Evolutionary conservation across 2,888 invertebrate genomes (phyloP).

Genomic region (Dynastes tityus): DNA sequence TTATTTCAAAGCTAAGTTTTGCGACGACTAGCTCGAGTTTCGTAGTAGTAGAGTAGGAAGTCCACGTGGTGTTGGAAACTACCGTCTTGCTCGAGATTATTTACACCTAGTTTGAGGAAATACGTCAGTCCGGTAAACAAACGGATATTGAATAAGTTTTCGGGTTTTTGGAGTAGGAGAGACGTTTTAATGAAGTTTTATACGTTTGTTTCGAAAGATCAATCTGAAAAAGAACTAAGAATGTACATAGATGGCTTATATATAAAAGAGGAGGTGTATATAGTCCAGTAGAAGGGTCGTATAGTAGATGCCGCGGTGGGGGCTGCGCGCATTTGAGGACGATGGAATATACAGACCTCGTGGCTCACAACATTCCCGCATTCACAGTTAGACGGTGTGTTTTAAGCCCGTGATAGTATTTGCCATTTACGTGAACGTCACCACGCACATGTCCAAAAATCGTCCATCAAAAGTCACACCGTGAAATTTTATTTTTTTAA

Average conservation of each 20-base stretch:
- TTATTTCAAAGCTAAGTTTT: constrained; percentile 1
- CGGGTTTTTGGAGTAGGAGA: constrained; percentile 39
- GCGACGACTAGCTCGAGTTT: background rate
- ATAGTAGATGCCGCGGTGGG: constrained; percentile 61
- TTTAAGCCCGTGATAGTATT: constrained; percentile 48
- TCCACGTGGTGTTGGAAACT: constrained; percentile 32
- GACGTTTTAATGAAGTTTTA: constrained; percentile 57
- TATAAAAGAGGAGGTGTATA: constrained; percentile 1
- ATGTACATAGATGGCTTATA: constrained; percentile 51
- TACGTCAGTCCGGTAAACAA: constrained; percentile 40
- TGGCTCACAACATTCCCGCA: constrained; percentile 66
- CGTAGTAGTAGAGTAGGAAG: constrained; percentile 8
- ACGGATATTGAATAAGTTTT: constrained; percentile 54
- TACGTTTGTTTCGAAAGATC: constrained; percentile 58
- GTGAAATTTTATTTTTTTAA: constrained; percentile 10
- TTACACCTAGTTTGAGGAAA: constrained; percentile 37
- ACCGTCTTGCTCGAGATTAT: constrained; percentile 23
- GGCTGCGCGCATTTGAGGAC: constrained; percentile 63
- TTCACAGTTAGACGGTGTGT: constrained; percentile 64
- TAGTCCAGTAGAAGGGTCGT: constrained; percentile 48
- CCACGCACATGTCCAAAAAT: constrained; percentile 54
- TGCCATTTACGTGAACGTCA: constrained; percentile 39
- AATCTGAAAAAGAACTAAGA: constrained; percentile 60
- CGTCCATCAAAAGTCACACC: constrained; percentile 38
- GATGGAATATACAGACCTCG: constrained; percentile 66